phyloP scores from a whole-genome alignment of 1,140 invertebrate species.

The Pissodes strobi region DNA sequence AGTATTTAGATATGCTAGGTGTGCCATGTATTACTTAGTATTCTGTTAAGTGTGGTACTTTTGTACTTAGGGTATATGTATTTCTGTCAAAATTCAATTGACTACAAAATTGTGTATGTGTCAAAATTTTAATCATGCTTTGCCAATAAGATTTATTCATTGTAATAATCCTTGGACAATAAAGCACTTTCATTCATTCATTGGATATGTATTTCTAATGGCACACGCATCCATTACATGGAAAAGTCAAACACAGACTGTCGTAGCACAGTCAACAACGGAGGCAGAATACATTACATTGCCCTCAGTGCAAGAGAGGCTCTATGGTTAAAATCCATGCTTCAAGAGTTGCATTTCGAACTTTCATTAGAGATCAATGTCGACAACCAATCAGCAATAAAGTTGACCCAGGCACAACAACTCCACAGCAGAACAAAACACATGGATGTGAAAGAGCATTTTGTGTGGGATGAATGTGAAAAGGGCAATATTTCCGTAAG shows the following conservation, averaged over 20 bases:
- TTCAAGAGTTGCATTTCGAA: not conserved
- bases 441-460: conserved; percentile 15
- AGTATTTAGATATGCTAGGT: too few relatives aligned
- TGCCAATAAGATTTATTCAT: too few relatives aligned
- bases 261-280: conserved; percentile 47
- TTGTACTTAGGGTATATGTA: too few relatives aligned
- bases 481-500: conserved; percentile 12
- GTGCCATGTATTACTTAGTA: too few relatives aligned
- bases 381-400: too few relatives aligned
- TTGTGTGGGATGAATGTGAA: conserved; percentile 16
- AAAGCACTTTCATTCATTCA: too few relatives aligned
- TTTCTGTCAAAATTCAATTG: too few relatives aligned
- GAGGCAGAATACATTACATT: conserved; percentile 48
- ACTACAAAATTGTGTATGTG: too few relatives aligned
- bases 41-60: too few relatives aligned
- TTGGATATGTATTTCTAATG: conserved; percentile 9
- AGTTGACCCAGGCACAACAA: conserved; percentile 9
- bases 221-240: conserved; percentile 27
- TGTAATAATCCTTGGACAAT: too few relatives aligned
- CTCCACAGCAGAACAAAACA: conserved; percentile 17
- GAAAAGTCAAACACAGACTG: conserved; percentile 30
- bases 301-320: too few relatives aligned
- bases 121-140: too few relatives aligned
- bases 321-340: not conserved
- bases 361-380: conserved; percentile 41